Evolutionary conservation across 2,113 vertebrate species (phyloP).

Genomic region (Potamarius usumacintae): DNA sequence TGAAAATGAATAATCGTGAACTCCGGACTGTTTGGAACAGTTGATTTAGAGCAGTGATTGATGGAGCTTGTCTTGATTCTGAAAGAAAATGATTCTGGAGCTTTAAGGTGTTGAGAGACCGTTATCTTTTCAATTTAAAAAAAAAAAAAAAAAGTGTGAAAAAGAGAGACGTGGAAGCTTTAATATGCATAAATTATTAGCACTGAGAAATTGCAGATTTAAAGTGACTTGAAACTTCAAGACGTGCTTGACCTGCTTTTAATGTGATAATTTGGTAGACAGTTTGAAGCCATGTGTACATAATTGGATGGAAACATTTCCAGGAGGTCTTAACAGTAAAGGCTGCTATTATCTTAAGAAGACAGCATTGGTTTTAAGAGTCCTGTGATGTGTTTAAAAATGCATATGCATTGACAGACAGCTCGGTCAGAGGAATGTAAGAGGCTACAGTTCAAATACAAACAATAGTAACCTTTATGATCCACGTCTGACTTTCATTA

Average conservation of each 20-base stretch:
- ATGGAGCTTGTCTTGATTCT: not conserved
- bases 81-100: not conserved
- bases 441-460: slow-evolving; percentile 1
- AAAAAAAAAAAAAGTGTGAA: not conserved
- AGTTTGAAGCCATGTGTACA: slow-evolving; percentile 31
- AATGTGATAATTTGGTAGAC: slow-evolving; percentile 17
- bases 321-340: not conserved
- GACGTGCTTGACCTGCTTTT: slow-evolving; percentile 31
- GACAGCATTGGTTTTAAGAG: not conserved
- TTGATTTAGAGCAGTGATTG: not conserved
- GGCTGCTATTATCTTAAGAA: slow-evolving; percentile 4
- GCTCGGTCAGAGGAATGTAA: slow-evolving; percentile 5
- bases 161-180: not conserved
- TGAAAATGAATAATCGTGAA: not conserved
- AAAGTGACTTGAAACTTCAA: slow-evolving; percentile 26
- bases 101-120: not conserved
- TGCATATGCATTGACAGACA: not conserved
- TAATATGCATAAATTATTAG: slow-evolving; percentile 1
- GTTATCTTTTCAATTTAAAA: not conserved
- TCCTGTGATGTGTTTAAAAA: not conserved
- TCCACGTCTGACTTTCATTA: slow-evolving; percentile 3
- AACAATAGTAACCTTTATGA: slow-evolving; percentile 7
- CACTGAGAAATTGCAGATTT: not conserved
- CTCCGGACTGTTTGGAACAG: not conserved
- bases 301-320: slow-evolving; percentile 22